Base-by-base conservation (phyloP, 1,140 invertebrate species). In the Scaptomyza hsui region DNA sequence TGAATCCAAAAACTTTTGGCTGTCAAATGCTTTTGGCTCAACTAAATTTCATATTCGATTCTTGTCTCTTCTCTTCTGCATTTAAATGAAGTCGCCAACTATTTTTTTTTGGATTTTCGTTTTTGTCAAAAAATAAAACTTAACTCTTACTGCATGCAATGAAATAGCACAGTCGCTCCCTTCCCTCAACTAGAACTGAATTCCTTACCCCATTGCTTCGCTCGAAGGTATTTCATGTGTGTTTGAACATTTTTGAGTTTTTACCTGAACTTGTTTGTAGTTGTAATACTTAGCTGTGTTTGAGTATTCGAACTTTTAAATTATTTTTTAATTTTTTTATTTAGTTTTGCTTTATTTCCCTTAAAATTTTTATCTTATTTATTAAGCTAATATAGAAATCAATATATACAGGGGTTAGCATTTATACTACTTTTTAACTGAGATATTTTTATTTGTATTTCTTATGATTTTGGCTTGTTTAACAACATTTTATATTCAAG, bases 31-130 rank as follows among this genome's bases (percentile, higher is more conserved):
- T 83, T 83, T 60, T 29, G 80, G 75, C 78, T 79, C 72, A 79
- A 83, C 73, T 77, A 68, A 85, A 80, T 80, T 85, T 85, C 81
- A 85, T 85, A 85, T 85, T 80, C 81, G 64, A 85, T 76, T 79
- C 74, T 59, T 60, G 49, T 60, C 41, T 70, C 57, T 63, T 70
- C 57, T 63, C 75, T 68, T 39, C 62, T 85, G 75, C 77, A 86
- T 86, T 86, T 77, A 75, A 82, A 82, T 82, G 79, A 82, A 83
- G 78, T n/a, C 45, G 35, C 45, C 18, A 29, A 3, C 12, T 60
- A n/a, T 15, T 4, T 9, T n/a, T 26, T 57, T 60, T 45, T 42
- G 35, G 47, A n/a, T 7, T 53, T 44, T 48, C 9, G 55, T 29
- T 65, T 63, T 53, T 55, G 15, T 16, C 29, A 19, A 61, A 51